A percentile compares a stretch with the other conserved stretches of the same genome.
Evolutionary conservation across 2,113 vertebrate species (phyloP).

Genomic region (Petrocephalus zakoni): DNA sequence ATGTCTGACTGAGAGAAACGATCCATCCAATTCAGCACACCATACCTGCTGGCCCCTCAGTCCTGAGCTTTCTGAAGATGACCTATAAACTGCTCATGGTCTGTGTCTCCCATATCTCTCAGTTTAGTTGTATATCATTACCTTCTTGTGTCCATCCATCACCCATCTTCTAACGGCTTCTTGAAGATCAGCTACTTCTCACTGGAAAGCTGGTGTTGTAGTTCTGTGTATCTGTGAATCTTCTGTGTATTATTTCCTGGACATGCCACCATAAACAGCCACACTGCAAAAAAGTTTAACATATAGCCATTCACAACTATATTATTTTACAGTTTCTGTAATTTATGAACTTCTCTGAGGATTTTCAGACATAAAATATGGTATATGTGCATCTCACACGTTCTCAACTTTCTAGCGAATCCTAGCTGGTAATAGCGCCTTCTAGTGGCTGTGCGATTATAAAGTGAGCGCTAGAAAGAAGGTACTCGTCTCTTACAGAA

Average conservation of each 20-base stretch:
- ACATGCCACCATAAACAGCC: not conserved
- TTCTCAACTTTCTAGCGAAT: not conserved
- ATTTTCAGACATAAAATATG: not conserved
- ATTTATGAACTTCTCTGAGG: not conserved
- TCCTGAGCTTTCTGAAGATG: not conserved
- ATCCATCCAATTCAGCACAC: not conserved
- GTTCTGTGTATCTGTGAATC: no score
- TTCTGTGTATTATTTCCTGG: not conserved
- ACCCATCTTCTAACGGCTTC: not conserved
- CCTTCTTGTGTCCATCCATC: not conserved
- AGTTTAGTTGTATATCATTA: not conserved
- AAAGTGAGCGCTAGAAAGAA: not conserved
- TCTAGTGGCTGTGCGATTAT: conserved; percentile 50
- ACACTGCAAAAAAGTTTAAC: not conserved
- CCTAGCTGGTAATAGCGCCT: conserved; percentile 62
- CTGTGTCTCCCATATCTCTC: not conserved
- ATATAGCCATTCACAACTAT: not conserved
- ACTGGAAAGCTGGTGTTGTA: not conserved
- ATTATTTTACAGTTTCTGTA: not conserved
- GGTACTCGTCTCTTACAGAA: not conserved
- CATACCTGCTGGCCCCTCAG: not conserved
- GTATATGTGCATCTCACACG: conserved; percentile 8
- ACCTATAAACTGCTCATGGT: not conserved
- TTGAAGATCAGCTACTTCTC: not conserved
- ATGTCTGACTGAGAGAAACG: not conserved